phyloP scores from a whole-genome alignment of 2,888 invertebrate genomes.

The Hydrotaea diabolus region DNA sequence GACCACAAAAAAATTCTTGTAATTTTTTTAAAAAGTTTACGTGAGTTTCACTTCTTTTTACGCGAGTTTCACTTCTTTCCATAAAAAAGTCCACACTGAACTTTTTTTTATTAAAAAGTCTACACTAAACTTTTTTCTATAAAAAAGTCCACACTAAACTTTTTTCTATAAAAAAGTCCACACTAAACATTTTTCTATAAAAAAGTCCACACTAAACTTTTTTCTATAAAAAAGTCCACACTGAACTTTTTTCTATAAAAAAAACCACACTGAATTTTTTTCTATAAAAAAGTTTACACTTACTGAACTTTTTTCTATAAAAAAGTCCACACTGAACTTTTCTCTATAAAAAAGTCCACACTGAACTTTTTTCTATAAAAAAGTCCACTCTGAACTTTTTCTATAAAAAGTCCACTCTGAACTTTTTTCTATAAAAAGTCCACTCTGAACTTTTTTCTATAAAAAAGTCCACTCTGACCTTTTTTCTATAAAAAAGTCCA shows the following conservation, averaged over 20 bases:
- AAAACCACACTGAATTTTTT: not conserved
- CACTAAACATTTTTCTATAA: too few species aligned
- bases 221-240: too few species aligned
- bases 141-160: not conserved
- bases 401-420: not conserved
- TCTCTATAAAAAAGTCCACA: too few species aligned
- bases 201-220: too few species aligned
- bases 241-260: too few species aligned
- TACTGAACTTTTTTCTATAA: too few species aligned
- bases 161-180: too few species aligned
- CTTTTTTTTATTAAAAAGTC: not conserved
- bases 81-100: not conserved
- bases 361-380: not conserved
- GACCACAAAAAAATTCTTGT: too few species aligned
- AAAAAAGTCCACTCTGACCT: not conserved
- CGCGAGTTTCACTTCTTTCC: too few species aligned
- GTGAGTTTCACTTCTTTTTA: too few species aligned
- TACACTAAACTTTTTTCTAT: not conserved
- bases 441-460: not conserved
- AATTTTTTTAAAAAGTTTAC: too few species aligned
- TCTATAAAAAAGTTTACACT: not conserved
- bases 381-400: not conserved
- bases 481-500: slow-evolving; percentile 2
- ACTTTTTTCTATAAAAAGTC: slow-evolving; percentile 9
- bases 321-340: too few species aligned